phyloP scores from a whole-genome alignment of 2,797 vertebrate genomes.

The Peromyscus attwateri region DNA sequence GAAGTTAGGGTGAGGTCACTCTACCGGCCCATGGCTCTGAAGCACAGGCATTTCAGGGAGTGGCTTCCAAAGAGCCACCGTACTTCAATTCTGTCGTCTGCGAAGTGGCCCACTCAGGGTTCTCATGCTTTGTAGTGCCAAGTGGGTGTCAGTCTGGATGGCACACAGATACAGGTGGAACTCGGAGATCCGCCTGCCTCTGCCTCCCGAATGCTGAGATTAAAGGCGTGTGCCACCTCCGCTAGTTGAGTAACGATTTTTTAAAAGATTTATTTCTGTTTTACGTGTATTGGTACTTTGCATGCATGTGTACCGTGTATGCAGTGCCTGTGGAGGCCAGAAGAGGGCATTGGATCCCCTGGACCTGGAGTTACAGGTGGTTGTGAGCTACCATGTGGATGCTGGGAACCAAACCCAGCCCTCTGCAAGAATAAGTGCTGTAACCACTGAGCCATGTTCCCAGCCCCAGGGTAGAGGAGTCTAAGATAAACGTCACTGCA shows the following conservation, averaged over 20 bases:
- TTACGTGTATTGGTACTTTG: background rate
- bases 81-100: background rate
- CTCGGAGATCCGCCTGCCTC: background rate
- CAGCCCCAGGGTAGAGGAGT: background rate
- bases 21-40: background rate
- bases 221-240: no score
- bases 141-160: background rate
- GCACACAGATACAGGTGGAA: background rate
- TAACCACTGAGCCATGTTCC: background rate
- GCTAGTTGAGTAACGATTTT: no score
- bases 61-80: background rate
- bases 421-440: background rate
- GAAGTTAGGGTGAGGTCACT: no score
- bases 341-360: background rate
- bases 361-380: background rate
- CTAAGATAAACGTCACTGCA: background rate
- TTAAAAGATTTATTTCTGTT: background rate
- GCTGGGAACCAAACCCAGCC: background rate
- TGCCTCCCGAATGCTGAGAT: no score
- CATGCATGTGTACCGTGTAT: background rate
- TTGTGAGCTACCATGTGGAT: background rate
- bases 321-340: background rate
- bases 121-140: background rate
- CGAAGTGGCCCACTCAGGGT: background rate
- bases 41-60: rapidly evolving